Base-by-base conservation (phyloP, 2,797 vertebrate species). In the Pseudocheirus occidentalis region DNA sequence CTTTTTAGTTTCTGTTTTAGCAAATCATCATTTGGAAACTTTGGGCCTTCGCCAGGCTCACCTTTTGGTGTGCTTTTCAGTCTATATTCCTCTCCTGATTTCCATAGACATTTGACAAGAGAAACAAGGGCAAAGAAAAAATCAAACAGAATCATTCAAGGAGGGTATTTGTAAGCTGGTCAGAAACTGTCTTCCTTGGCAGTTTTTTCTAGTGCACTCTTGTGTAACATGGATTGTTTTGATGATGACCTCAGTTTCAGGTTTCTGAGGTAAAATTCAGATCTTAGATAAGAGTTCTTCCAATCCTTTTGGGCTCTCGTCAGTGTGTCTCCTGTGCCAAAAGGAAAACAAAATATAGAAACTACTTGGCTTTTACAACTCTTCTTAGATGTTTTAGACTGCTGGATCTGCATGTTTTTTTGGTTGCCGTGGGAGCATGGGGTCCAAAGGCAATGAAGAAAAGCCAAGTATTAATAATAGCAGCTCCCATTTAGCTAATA, bases 301-400 rank as follows among this genome's bases (percentile, higher is more conserved):
- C 66, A 29, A 40, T 4, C 66, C 13, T 0, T 59, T 40, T n/a
- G 0, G 53, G 28, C 7, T 96, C 94, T 81, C 89, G 12, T 34
- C 50, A n/a, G 52, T 1, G 34, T 0, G 18, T 91, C 18, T 81
- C 3, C 66, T 87, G 55, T 18, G 28, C 46, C 1, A 50, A 93
- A 92, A 93, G 59, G 31, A 94, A 96, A 96, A 58, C 2, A 94
- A n/a, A 21, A 0, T 34, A 92, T 31, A 56, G 92, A 81, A 90
- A 10, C 2, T 24, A 13, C 55, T 40, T 91, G 16, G 1, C 57
- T 95, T 93, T 93, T 81, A n/a, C 87, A 94, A 40, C 0, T 9
- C 34, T 40, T 59, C 21, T 50, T 40, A 50, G 73, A 87, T 27
- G 18, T 46, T 87, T 87, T 87, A 87, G 40, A 46, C 24, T 46